A percentile compares a stretch with the other conserved stretches of the same genome.
Conservation (phyloP, 1,140 invertebrate genomes). For the Mya arenaria region DNA sequence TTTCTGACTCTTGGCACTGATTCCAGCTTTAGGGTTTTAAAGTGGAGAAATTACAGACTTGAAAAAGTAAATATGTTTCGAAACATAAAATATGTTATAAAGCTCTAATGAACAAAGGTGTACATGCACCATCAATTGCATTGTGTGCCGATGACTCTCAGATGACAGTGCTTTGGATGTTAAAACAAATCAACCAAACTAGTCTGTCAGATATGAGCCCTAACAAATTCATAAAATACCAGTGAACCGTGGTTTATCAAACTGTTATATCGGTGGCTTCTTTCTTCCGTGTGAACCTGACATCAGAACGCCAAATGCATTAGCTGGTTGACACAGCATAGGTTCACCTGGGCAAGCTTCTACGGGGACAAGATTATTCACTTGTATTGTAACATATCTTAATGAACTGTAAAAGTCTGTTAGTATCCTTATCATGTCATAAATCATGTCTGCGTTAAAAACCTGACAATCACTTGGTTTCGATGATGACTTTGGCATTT, state of each 20-base stretch:
- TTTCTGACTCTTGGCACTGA: conserved; percentile 8
- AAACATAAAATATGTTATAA: conserved; percentile 8
- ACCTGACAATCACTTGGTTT: conserved; percentile 10
- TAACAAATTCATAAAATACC: conserved; percentile 7
- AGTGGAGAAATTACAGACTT: conserved; percentile 19
- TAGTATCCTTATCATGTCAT: not conserved
- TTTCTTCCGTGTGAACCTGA: not conserved
- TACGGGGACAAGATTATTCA: conserved; percentile 13
- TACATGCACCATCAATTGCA: not conserved
- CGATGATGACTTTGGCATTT: no score
- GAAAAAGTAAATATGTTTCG: conserved; percentile 16
- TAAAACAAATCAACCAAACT: no score
- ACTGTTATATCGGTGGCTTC: not conserved
- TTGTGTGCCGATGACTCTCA: not conserved
- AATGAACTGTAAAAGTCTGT: not conserved
- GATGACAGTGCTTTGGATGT: no score
- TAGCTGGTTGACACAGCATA: conserved; percentile 10
- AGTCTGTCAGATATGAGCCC: not conserved
- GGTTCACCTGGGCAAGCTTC: conserved; percentile 18
- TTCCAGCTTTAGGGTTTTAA: conserved; percentile 20
- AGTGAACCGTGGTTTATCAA: conserved; percentile 28
- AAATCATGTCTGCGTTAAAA: not conserved
- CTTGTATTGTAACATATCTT: conserved; percentile 4
- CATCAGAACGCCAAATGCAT: conserved; percentile 5
- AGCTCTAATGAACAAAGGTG: not conserved